Base-by-base conservation (phyloP, 2,113 vertebrate species). In the Anas platyrhynchos region DNA sequence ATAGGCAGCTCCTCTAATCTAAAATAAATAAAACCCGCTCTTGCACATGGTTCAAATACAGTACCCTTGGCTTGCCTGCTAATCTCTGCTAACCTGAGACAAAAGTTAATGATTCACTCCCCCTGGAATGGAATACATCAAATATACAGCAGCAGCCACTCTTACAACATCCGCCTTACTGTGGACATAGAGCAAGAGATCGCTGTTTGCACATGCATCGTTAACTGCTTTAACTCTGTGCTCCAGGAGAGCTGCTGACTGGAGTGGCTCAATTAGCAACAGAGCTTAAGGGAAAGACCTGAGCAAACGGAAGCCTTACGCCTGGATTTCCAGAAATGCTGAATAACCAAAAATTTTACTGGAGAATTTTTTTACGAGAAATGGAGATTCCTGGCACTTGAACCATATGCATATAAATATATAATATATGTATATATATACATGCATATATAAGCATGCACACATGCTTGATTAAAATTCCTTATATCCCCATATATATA, bases 81-180 rank as follows among this genome's bases (percentile, higher is more conserved):
- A 3, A 26, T 79, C 43, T 69, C 82, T 85, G 79, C 63, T 71
- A 90, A 71, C 76, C 41, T 83, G 88, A 94, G 76, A 77, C 68
- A 71, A 38, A 86, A 93, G 94, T 94, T 96, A 96, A 95, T 83
- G 55, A 93, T 74, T 96, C 52, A 94, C 83, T 90, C 56, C 36
- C 59, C 50, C 68, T 92, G 88, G 83, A 95, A 74, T 13, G 68
- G 68, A 90, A 92, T 77, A 94, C 88, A 86, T 65, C 86, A 96
- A 91, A 88, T 63, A 88, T 50, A 89, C 27, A 72, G 81, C 74
- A 71, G 52, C 75, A 94, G 65, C 27, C 68, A 80, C 88, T 86
- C 8, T 0, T 59, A 78, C 75, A 89, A 94, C 86, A 86, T 92
- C 87, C 52, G 16, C 76, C 76, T 93, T 54, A 76, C 41, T 89